Evolutionary conservation across 2,797 vertebrate genomes (phyloP), one percentile per base, ranked within the genome.

Genomic region (Sphenopsis melanotis): DNA sequence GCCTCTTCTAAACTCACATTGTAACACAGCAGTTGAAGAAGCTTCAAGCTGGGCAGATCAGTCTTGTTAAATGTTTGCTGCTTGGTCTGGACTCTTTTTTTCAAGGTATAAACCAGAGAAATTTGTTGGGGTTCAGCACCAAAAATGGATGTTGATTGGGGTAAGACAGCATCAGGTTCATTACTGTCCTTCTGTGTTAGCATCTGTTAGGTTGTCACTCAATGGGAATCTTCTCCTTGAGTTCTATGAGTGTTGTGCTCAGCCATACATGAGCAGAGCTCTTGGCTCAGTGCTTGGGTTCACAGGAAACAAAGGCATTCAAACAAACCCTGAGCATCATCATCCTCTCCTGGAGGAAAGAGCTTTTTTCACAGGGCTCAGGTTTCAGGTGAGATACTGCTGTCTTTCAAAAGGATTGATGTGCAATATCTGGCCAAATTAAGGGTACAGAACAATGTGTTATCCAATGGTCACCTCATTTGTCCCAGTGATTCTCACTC

Each of bases 161-260:
- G 8, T 10, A 42, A 60, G 47, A 42, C 14, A 21, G 10, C 30
- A 24, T 36, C 12, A 14, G 4, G n/a, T 15, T 65, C 32, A 30
- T 26, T n/a, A 44, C 22, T 1, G 2, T 20, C 8, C 4, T 83
- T 85, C 69, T 69, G 32, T 6, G 2, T 11, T 10, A 3, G 39
- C 44, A 41, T 20, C 12, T 30, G 3, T 27, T 68, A 49, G 39
- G 24, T 17, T 76, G 50, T 9, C 11, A 4, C 56, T 61, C 75
- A 46, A 5, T 26, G 34, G 64, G 39, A 61, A 42, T 36, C 22
- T 78, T 59, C 26, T 47, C 27, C 27, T 34, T 23, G 42, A 68
- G 18, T 37, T 13, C 29, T 6, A 0, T 0, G 19, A 42, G 12
- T 2, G 2, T 2, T 52, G 50, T 17, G 46, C 55, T 66, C 37